A percentile compares a stretch with the other conserved stretches of the same genome.
These are phyloP conservation scores for Heliangelus exortis DNA, from an alignment of 2,797 vertebrate species.

Conservation along the genomic window DNA sequence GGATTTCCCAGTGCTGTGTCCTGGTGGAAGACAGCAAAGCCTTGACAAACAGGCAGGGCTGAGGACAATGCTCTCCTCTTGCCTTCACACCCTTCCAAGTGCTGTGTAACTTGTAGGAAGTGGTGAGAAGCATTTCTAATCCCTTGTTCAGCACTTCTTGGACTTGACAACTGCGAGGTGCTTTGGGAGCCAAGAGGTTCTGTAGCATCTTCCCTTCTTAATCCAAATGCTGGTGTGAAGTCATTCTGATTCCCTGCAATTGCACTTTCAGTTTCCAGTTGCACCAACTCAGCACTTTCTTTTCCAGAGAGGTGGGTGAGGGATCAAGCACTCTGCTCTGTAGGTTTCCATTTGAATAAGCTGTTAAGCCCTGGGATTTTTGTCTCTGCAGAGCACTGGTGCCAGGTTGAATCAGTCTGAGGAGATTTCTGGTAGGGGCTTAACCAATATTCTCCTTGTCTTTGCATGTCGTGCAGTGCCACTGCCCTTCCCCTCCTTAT, in stretches of 20 bases:
- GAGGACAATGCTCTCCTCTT: neutral
- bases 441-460: neutral
- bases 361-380: neutral
- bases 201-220: neutral
- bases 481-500: neutral
- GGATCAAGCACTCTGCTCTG: neutral
- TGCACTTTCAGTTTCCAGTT: neutral
- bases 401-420: neutral
- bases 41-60: neutral
- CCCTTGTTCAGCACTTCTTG: neutral
- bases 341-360: neutral
- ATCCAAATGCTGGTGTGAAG: neutral
- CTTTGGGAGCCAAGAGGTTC: neutral
- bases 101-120: neutral
- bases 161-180: accelerated
- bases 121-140: neutral
- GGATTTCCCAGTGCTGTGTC: neutral
- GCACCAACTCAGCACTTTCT: neutral
- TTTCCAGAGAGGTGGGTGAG: neutral
- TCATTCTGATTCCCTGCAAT: neutral
- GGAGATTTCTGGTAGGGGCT: neutral
- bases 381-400: neutral
- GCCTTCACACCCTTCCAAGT: neutral
- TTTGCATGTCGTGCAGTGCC: neutral
- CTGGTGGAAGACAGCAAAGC: neutral